Evolutionary conservation across 2,113 vertebrate species (phyloP).

Genomic region (Heliornis fulica): DNA sequence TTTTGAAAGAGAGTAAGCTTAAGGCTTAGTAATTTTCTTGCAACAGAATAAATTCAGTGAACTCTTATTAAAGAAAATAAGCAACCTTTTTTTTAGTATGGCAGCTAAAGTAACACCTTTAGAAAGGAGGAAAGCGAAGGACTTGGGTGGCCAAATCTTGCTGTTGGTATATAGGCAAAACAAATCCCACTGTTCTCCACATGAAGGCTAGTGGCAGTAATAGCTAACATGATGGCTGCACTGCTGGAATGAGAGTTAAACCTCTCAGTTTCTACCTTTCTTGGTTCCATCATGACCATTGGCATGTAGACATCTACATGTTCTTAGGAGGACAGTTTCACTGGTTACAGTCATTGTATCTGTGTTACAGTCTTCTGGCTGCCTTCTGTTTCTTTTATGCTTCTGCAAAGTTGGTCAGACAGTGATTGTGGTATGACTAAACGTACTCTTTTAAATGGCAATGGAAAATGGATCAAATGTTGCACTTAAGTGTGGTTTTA

Average conservation of each 20-base stretch:
- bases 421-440: neutral
- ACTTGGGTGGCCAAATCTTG: neutral
- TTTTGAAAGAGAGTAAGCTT: neutral
- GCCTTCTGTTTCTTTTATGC: neutral
- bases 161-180: neutral
- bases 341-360: neutral
- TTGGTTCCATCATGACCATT: neutral
- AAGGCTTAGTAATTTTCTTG: slow-evolving; percentile 21
- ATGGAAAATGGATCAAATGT: neutral
- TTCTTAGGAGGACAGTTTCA: neutral
- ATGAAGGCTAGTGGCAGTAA: neutral
- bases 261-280: neutral
- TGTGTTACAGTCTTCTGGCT: neutral
- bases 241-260: neutral
- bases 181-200: neutral
- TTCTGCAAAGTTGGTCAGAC: neutral
- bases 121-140: neutral
- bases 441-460: neutral
- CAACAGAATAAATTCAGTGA: neutral
- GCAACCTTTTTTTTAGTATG: neutral
- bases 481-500: neutral
- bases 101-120: neutral
- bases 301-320: neutral
- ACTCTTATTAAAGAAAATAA: neutral
- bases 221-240: neutral